Conservation (phyloP, 2,113 vertebrate species). For the Tetrax tetrax region DNA sequence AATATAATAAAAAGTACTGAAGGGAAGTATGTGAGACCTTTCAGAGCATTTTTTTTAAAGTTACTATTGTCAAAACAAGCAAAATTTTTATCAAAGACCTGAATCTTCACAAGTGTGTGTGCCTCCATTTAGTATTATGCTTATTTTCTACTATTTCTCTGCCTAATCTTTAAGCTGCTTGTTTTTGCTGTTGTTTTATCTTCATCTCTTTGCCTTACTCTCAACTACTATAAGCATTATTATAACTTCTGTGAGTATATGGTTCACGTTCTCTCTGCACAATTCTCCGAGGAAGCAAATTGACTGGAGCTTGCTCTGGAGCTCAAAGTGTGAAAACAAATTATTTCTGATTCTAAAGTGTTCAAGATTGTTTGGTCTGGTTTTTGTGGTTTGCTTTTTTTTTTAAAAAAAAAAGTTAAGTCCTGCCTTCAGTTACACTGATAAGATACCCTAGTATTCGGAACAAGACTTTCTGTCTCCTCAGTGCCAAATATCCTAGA, state of each 20-base stretch:
- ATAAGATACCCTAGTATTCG: background rate
- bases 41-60: background rate
- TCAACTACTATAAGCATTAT: background rate
- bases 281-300: background rate
- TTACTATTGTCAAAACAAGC: background rate
- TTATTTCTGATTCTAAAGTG: background rate
- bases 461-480: background rate
- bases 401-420: background rate
- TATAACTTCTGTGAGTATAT: background rate
- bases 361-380: background rate
- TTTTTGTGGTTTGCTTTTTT: background rate
- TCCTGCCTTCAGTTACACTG: background rate
- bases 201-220: background rate
- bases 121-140: background rate
- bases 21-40: background rate
- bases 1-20: background rate
- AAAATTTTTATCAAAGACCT: background rate
- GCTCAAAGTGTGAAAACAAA: background rate
- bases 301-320: background rate
- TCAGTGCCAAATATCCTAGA: background rate
- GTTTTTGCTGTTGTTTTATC: background rate
- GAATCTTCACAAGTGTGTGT: background rate
- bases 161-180: background rate
- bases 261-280: background rate
- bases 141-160: background rate